phyloP scores from a whole-genome alignment of 2,888 invertebrate species.

The Romanomermis culicivorax region DNA sequence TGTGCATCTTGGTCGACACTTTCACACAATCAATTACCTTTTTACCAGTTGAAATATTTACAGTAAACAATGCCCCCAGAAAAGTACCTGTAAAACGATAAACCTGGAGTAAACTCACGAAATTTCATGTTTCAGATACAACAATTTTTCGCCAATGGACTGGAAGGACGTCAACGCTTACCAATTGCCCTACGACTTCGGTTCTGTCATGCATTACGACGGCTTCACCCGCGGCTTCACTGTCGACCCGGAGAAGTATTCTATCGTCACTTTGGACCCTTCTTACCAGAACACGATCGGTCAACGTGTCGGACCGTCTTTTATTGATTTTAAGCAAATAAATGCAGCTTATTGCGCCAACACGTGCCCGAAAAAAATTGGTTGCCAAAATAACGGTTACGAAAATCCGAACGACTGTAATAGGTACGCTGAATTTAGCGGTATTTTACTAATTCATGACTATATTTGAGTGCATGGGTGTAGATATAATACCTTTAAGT shows the following conservation, averaged over 20 bases:
- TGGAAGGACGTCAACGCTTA: slow-evolving; percentile 4
- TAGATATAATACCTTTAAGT: too few relatives aligned
- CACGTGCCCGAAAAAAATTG: slow-evolving; percentile 5
- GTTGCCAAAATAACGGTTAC: slow-evolving; percentile 19
- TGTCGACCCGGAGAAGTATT: not conserved
- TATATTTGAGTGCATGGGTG: too few relatives aligned
- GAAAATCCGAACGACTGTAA: slow-evolving; percentile 23
- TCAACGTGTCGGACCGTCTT: slow-evolving; percentile 23
- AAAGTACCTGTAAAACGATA: too few relatives aligned
- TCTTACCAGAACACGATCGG: slow-evolving; percentile 14
- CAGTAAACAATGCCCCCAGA: too few relatives aligned
- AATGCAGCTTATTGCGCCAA: slow-evolving; percentile 9
- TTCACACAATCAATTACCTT: too few relatives aligned
- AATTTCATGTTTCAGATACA: too few relatives aligned
- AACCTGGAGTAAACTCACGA: too few relatives aligned
- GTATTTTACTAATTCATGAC: too few relatives aligned
- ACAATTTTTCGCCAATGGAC: slow-evolving; percentile 8
- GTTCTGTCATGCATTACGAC: slow-evolving; percentile 24
- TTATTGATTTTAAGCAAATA: slow-evolving; percentile 18
- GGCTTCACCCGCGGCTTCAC: slow-evolving; percentile 8
- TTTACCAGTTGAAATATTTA: too few relatives aligned
- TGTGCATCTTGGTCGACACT: too few relatives aligned
- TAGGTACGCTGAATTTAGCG: too few relatives aligned
- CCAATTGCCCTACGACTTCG: slow-evolving; percentile 9
- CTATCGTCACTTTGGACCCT: slow-evolving; percentile 5